Evolutionary conservation across 2,797 vertebrate genomes (phyloP).

Genomic region (Chelon auratus): DNA sequence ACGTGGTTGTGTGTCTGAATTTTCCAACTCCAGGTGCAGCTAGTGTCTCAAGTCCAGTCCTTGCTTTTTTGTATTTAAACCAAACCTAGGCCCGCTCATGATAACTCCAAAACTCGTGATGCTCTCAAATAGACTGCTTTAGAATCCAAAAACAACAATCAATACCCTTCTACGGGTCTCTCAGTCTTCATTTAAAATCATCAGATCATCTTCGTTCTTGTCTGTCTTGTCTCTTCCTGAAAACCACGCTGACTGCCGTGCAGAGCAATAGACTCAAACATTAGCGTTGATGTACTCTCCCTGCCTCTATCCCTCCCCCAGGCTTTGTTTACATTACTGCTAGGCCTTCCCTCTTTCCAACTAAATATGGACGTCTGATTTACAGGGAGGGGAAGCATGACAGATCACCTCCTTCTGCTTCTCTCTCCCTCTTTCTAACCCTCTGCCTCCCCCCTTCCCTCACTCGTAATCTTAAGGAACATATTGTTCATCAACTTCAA

Average conservation of each 20-base stretch:
- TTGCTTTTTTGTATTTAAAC: conserved; percentile 7
- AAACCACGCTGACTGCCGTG: conserved; percentile 32
- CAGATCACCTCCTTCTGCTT: conserved; percentile 64
- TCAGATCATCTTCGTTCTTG: conserved; percentile 1
- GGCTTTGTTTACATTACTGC: conserved; percentile 85
- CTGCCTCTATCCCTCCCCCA: conserved; percentile 71
- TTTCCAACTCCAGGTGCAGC: conserved; percentile 28
- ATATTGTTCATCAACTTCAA: conserved; percentile 64
- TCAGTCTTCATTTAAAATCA: conserved; percentile 44
- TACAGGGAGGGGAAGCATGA: conserved; percentile 75
- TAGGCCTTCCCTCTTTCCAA: conserved; percentile 81
- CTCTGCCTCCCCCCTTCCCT: conserved; percentile 42
- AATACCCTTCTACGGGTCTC: conserved; percentile 23
- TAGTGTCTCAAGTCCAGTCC: conserved; percentile 14
- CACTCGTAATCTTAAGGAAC: conserved; percentile 50
- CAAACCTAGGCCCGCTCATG: conserved; percentile 11
- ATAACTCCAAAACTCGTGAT: conserved; percentile 1
- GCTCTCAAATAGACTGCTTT: not conserved
- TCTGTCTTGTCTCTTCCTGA: conserved; percentile 38
- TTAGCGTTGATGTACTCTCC: conserved; percentile 67
- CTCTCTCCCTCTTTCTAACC: conserved; percentile 40
- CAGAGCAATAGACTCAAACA: conserved; percentile 52
- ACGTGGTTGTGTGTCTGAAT: conserved; percentile 6
- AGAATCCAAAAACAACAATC: conserved; percentile 16
- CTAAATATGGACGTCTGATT: conserved; percentile 87